Base-by-base conservation (phyloP, 2,113 vertebrate species). In the Ranitomeya imitator region DNA sequence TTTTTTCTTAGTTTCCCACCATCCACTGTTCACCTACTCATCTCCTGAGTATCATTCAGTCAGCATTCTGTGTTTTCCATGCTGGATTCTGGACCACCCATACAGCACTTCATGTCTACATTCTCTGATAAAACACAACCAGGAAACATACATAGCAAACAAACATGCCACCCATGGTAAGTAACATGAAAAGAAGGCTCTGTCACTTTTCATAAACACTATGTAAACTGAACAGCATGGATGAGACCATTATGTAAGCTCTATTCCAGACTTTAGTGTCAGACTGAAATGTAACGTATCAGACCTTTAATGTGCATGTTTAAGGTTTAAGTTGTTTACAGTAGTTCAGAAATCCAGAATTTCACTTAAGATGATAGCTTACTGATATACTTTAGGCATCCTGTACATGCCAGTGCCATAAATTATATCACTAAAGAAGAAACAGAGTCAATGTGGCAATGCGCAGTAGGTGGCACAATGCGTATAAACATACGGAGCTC, bases 1-100 rank as follows among this genome's bases (percentile, higher is more conserved):
- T 76, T 85, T 31, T 86, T 65, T 8, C 65, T 13, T 26, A 71
- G 63, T 87, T 87, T 81, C 77, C 78, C 86, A 87, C 86, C 86
- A 69, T 57, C n/a, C 61, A 60, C 23, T 52, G n/a, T 79, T 57
- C 74, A 52, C 23, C 23, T 67, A 45, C 51, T 65, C 18, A 37
- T 87, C 78, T 55, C 51, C 55, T 31, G 23, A 79, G 76, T 67
- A 51, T 69, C 61, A 54, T 79, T 86, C 76, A 86, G 51, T 67
- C 60, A 86, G 60, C 51, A 21, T 73, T 71, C 23, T 55, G 15
- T 55, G 77, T 14, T 79, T 78, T 86, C 74, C 76, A 79, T 79
- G 59, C 85, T 59, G 23, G 11, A 13, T 55, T 61, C 37, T 6
- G 6, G 86, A 79, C 86, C 86, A 87, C 86, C 77, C 86, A 81